Base-by-base conservation (phyloP, 1,140 invertebrate species). In the Thalassaphorura encarpata region DNA sequence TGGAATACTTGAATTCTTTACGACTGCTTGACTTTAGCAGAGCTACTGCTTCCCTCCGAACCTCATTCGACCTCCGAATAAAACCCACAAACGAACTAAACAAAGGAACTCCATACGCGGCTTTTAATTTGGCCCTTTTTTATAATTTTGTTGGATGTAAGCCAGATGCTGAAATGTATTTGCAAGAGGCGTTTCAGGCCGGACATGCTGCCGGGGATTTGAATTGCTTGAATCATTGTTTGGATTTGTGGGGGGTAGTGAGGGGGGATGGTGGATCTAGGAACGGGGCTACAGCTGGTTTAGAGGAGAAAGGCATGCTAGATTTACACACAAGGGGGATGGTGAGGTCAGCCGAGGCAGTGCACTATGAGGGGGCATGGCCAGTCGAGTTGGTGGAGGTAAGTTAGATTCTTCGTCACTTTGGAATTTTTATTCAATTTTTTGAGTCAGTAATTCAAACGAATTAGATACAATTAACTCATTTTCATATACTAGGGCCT, bases 1-100 rank as follows among this genome's bases (percentile, higher is more conserved):
- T 96, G 27, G 89, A 85, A 66, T 96, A 90, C 68, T 73, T 95
- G 63, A 95, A 94, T 71, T 89, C 83, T 66, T 70, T 94, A 39
- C 74, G 90, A 27, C 80, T 89, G 3, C 85, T 85, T 66, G 91
- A 95, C 70, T 89, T 87, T 69, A 88, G 62, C 85, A 84, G 61
- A 72, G 94, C 0, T 85, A 88, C 72, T 83, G 89, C 64, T 88
- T 85, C 67, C 88, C 91, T 68, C 87, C 78, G 85, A 54, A 79
- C 79, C 46, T 76, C 78, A 3, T 71, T 73, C 51, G 58, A 74
- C 16, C 74, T 67, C 50, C 56, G 67, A 66, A 54, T 63, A 63
- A 71, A 74, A 67, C 65, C 66, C 67, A 57, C 70, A 67, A 65
- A 71, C 57, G 80, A 82, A 60, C 83, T 87, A 59, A 82, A 80